These are phyloP conservation scores for Echeneis naucrates DNA, from an alignment of 2,797 vertebrate species.

Conservation along the genomic window DNA sequence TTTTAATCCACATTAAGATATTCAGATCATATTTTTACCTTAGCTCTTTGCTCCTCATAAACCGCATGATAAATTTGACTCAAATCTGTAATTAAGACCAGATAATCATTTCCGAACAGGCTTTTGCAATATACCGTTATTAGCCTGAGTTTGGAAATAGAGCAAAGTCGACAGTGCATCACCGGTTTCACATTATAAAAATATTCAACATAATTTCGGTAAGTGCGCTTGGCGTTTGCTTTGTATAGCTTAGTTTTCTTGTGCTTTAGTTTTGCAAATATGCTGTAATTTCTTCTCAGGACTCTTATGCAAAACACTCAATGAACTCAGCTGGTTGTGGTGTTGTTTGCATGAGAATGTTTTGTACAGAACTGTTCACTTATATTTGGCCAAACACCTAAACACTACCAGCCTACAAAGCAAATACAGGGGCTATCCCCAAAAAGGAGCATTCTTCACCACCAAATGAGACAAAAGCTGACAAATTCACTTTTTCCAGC, in stretches of 20 bases:
- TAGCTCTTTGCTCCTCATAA: slow-evolving; percentile 5
- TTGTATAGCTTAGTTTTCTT: background rate
- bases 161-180: background rate
- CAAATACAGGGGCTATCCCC: background rate
- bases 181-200: background rate
- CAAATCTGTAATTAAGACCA: slow-evolving; percentile 20
- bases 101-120: slow-evolving; percentile 14
- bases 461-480: slow-evolving; percentile 3
- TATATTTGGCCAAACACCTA: background rate
- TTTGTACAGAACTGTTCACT: background rate
- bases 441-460: background rate
- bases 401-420: no score
- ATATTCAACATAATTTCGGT: background rate
- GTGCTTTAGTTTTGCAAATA: background rate
- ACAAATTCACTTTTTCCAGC: background rate
- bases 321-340: background rate
- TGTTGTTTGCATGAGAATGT: background rate
- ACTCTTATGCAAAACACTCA: background rate
- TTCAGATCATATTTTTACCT: slow-evolving; percentile 12
- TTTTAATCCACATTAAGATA: slow-evolving; percentile 15
- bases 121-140: background rate
- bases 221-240: background rate
- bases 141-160: slow-evolving; percentile 1
- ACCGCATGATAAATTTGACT: slow-evolving; percentile 30
- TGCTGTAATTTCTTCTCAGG: background rate